phyloP scores from a whole-genome alignment of 2,888 invertebrate genomes.

The Nephrotoma appendiculata region DNA sequence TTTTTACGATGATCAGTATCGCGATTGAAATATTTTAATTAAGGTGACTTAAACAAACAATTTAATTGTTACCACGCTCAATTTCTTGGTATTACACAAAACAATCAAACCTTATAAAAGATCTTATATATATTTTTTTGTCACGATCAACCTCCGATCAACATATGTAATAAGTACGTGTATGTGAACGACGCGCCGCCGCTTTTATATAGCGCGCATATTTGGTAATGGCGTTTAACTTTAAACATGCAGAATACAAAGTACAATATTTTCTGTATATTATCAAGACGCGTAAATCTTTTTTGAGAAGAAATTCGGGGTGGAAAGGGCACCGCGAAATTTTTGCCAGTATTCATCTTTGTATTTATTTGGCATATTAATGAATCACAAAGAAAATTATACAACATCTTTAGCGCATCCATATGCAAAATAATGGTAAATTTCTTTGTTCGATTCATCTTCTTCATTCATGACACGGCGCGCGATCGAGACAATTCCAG shows the following conservation, averaged over 20 bases:
- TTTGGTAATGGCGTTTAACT: too few species aligned
- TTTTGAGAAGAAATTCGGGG: not conserved
- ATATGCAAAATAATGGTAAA: not conserved
- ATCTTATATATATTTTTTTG: not conserved
- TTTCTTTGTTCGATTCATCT: not conserved
- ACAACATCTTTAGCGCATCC: not conserved
- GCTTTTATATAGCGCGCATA: too few species aligned
- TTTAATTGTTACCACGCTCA: not conserved
- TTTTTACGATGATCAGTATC: not conserved
- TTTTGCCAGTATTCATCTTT: not conserved
- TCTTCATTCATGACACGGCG: not conserved
- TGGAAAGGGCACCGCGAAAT: not conserved
- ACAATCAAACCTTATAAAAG: not conserved
- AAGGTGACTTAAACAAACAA: not conserved
- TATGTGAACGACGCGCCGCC: too few species aligned
- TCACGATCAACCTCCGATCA: not conserved
- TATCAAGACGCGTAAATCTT: not conserved
- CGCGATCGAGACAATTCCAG: not conserved
- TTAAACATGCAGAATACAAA: too few species aligned
- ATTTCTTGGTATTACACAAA: not conserved
- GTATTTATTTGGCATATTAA: not conserved
- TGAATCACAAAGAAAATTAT: not conserved
- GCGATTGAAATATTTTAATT: not conserved
- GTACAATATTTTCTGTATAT: not conserved
- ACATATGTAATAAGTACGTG: too few species aligned